Evolutionary conservation across 1,140 invertebrate genomes (phyloP).

Genomic region (Globodera ellingtonae): DNA sequence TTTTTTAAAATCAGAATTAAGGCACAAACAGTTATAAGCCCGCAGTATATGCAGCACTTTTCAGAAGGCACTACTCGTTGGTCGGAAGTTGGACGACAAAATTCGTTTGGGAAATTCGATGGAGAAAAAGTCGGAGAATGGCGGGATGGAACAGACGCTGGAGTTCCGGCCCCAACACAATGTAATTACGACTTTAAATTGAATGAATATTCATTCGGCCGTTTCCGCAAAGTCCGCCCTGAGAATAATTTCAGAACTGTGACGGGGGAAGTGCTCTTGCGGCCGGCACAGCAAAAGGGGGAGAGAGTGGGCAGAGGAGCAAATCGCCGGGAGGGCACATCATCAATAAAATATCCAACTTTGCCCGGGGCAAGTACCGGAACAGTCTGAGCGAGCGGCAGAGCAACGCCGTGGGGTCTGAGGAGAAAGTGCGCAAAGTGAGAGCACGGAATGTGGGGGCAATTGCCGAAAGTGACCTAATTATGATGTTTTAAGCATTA

Average conservation of each 20-base stretch:
- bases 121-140: slow-evolving; percentile 19
- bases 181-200: slow-evolving; percentile 2
- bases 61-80: slow-evolving; percentile 26
- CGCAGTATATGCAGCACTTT: neutral
- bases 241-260: neutral
- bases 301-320: slow-evolving; percentile 30
- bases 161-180: slow-evolving; percentile 23
- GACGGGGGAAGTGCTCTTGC: slow-evolving; percentile 14
- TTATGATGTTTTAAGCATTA: neutral
- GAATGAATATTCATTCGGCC: slow-evolving; percentile 10
- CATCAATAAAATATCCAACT: slow-evolving; percentile 60
- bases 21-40: neutral
- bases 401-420: slow-evolving; percentile 39
- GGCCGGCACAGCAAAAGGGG: slow-evolving; percentile 14
- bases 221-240: neutral
- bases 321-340: slow-evolving; percentile 61
- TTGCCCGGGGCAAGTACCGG: slow-evolving; percentile 59
- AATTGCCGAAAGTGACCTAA: slow-evolving; percentile 3
- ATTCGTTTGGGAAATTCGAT: slow-evolving; percentile 22
- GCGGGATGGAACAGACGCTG: slow-evolving; percentile 13
- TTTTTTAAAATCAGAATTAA: neutral
- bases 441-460: slow-evolving; percentile 9
- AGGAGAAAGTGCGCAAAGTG: slow-evolving; percentile 51
- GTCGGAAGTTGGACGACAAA: slow-evolving; percentile 27
- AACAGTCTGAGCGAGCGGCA: slow-evolving; percentile 55